Percentiles rank a stretch among this genome's conserved stretches.
Evolutionary conservation across 2,113 vertebrate genomes (phyloP).

Genomic region (Lates calcarifer): DNA sequence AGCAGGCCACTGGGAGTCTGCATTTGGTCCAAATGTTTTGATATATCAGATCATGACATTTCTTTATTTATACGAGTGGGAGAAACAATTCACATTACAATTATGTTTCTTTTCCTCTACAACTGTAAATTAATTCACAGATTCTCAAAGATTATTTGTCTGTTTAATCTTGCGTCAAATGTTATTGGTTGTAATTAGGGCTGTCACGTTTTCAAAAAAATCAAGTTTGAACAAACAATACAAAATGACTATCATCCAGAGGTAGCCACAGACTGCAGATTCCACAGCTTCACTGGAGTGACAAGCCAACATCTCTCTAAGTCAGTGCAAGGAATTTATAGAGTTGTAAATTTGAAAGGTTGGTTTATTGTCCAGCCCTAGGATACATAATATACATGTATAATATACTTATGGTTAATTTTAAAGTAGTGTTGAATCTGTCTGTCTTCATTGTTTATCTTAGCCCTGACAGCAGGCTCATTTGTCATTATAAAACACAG

Average conservation of each 20-base stretch:
- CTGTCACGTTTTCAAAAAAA: too few species aligned
- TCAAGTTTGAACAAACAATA: not conserved
- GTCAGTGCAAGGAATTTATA: not conserved
- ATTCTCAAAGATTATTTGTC: not conserved
- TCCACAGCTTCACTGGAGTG: not conserved
- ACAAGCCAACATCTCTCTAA: not conserved
- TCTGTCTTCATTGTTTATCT: not conserved
- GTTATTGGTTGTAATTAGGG: not conserved
- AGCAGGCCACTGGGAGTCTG: too few species aligned
- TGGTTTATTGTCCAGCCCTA: not conserved
- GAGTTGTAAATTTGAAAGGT: not conserved
- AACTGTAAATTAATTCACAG: not conserved
- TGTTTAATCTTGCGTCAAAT: not conserved
- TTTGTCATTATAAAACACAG: conserved; percentile 6
- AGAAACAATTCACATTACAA: too few species aligned
- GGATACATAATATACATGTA: not conserved
- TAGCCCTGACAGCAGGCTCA: not conserved
- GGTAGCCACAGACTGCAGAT: too few species aligned
- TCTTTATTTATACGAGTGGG: too few species aligned
- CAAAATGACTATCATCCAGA: not conserved
- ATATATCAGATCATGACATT: too few species aligned
- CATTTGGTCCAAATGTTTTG: too few species aligned
- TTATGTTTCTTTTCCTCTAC: not conserved
- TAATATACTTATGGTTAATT: not conserved
- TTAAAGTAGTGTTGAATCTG: not conserved